Base-by-base conservation (phyloP, 2,888 invertebrate genomes). In the Euplexia lucipara region DNA sequence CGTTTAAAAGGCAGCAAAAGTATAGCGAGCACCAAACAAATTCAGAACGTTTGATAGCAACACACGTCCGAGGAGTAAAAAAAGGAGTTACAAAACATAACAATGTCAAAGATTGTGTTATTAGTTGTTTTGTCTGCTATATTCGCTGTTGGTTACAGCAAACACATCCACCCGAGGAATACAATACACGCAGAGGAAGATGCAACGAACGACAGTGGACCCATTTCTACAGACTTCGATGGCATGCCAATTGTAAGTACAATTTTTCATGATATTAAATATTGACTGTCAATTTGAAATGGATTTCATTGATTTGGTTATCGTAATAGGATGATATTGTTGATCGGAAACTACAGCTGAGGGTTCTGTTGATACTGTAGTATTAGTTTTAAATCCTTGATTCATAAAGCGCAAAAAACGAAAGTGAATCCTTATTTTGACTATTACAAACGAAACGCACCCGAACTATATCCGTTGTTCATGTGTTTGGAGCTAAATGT, bases 101-200 rank as follows among this genome's bases (percentile, higher is more conserved):
- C 82, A 83, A 72, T 76, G 75, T 32, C 72, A 49, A 84, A 81
- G 63, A 32, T 82, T 59, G 30, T 85, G 10, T 41, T 86, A 78
- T 16, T 60, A 79, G 45, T 69, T 65, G 35, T 74, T 82, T 54
- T 59, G 84, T 30, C 57, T 73, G 30, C 39, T 82, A 8, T 80
- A 66, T 41, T 75, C 39, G 74, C 78, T 14, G 54, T 87, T 32
- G 76, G 64, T 3, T 71, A 83, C 44, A 83, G 86, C 5, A 89
- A 86, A 64, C 90, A 92, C 66, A 58, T 90, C 3, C 90, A 91
- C 51, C 91, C 89, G 1, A 82, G 78, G 52, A 81, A 75, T 49
- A 64, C 78, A 2, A 61, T 83, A 8, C 70, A 73, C 5, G 41
- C 59, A 16, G 78, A 70, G 48, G 79, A 79, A n/a, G 75, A 78